phyloP scores from a whole-genome alignment of 1,140 invertebrate genomes.

The Lasioglossum albipes region DNA sequence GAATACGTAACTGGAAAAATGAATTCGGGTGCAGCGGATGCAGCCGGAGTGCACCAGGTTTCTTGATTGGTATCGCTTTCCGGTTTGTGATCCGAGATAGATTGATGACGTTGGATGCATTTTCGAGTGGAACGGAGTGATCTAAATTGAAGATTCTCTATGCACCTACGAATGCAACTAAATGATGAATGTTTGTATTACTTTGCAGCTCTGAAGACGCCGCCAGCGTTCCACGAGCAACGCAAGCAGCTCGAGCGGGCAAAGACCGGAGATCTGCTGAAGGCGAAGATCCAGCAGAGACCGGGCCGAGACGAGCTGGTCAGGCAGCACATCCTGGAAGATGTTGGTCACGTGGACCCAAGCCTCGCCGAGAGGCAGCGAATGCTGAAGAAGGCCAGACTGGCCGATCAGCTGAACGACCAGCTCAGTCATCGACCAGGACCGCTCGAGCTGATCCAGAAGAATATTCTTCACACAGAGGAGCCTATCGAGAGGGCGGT shows the following conservation, averaged over 20 bases:
- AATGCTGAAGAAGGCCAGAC: conserved; percentile 95
- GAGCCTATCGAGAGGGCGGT: conserved; percentile 94
- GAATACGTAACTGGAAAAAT: not conserved
- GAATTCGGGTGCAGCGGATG: no score
- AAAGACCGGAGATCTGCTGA: conserved; percentile 96
- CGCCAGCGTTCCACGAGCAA: conserved; percentile 96
- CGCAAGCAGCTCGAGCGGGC: conserved; percentile 95
- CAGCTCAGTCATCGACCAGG: conserved; percentile 97
- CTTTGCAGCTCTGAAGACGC: conserved; percentile 92
- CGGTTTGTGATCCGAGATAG: no score
- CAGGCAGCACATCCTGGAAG: conserved; percentile 95
- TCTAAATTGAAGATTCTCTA: not conserved
- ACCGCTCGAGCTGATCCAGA: conserved; percentile 96
- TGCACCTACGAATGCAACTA: not conserved
- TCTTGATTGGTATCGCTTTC: no score
- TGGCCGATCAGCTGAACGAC: conserved; percentile 97
- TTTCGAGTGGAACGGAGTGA: not conserved
- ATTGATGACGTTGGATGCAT: no score
- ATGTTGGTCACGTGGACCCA: conserved; percentile 94
- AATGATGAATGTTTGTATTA: not conserved
- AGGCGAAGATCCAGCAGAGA: conserved; percentile 97
- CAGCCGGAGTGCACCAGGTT: no score
- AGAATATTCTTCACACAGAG: conserved; percentile 97
- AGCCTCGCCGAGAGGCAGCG: conserved; percentile 96
- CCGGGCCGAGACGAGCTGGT: conserved; percentile 96